These are phyloP conservation scores for Seriola quinqueradiata DNA, from an alignment of 2,113 vertebrate species.

Conservation along the genomic window DNA sequence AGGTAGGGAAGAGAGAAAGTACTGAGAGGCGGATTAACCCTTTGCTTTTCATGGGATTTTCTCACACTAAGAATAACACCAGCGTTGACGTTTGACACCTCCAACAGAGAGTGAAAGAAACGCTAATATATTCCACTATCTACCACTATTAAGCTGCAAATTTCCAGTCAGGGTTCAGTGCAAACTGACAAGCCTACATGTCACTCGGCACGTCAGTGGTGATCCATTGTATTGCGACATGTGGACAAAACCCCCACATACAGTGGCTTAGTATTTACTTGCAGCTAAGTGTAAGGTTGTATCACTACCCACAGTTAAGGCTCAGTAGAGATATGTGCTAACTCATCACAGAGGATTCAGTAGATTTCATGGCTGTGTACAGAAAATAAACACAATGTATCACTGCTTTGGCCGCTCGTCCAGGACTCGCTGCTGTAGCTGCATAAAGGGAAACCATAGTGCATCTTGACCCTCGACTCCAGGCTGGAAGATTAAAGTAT, in stretches of 20 bases:
- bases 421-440: slow-evolving; percentile 37
- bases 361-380: background rate
- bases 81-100: background rate
- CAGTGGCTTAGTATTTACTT: background rate
- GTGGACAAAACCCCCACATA: background rate
- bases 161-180: background rate
- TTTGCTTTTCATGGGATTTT: background rate
- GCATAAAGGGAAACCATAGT: slow-evolving; percentile 51
- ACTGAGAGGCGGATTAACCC: background rate
- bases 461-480: slow-evolving; percentile 43
- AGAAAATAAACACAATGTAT: slow-evolving; percentile 22
- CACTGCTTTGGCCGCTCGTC: slow-evolving; percentile 7
- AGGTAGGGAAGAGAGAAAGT: background rate
- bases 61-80: slow-evolving; percentile 8
- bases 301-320: slow-evolving; percentile 9
- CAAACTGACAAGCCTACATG: background rate
- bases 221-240: background rate
- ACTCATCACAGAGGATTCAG: background rate
- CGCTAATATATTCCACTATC: background rate
- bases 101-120: background rate
- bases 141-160: background rate
- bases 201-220: slow-evolving; percentile 6
- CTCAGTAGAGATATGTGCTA: slow-evolving; percentile 9
- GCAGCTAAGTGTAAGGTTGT: slow-evolving; percentile 8
- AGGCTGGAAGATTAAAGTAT: slow-evolving; percentile 17